These are phyloP conservation scores for Orycteropus afer DNA, from an alignment of 2,113 vertebrate genomes.

Conservation along the genomic window DNA sequence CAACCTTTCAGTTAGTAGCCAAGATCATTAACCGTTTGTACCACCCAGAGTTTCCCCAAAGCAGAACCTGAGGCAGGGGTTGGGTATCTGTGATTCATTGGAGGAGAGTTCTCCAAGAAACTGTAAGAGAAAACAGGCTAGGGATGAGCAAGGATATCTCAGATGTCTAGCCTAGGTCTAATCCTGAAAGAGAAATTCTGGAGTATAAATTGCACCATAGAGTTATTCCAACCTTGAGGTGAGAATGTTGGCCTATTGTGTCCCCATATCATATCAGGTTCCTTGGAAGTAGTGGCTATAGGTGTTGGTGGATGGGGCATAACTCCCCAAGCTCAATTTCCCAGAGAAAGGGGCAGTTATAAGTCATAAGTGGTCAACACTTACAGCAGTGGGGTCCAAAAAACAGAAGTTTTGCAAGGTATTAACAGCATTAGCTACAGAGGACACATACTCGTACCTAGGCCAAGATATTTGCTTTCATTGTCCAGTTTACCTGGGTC, in stretches of 20 bases:
- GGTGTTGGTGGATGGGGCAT: background rate
- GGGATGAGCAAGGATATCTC: background rate
- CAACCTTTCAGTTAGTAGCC: too few species aligned
- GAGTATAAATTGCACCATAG: background rate
- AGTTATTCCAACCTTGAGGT: background rate
- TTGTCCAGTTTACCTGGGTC: background rate
- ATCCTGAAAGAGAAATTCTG: background rate
- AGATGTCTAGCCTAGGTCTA: background rate
- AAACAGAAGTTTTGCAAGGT: fast-evolving
- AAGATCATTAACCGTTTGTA: too few species aligned
- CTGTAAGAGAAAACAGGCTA: background rate
- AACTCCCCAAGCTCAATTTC: background rate
- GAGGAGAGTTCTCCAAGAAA: background rate
- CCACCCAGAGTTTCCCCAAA: background rate
- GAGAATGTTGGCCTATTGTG: background rate
- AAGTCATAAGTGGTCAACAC: background rate
- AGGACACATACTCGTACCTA: background rate
- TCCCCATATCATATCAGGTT: background rate
- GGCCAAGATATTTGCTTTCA: too few species aligned
- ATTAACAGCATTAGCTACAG: background rate
- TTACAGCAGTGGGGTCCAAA: background rate
- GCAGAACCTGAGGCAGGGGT: background rate
- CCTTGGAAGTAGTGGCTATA: background rate
- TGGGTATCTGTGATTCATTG: background rate
- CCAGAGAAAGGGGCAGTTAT: background rate